These are phyloP conservation scores for Sceloporus tristichus DNA, from an alignment of 2,113 vertebrate species.

Conservation along the genomic window DNA sequence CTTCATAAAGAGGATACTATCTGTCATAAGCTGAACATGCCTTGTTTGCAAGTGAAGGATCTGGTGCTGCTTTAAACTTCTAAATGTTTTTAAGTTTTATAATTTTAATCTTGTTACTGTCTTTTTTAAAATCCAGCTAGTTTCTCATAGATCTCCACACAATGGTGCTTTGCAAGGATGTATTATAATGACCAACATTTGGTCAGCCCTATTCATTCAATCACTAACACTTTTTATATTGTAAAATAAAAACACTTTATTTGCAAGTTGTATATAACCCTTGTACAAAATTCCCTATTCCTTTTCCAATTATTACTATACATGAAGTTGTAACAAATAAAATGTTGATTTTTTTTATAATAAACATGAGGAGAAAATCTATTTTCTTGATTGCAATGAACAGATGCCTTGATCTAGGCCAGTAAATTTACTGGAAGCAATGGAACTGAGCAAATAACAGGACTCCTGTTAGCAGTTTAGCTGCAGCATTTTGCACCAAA, in stretches of 20 bases:
- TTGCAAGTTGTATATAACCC: conserved; percentile 88
- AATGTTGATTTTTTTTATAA: conserved; percentile 91
- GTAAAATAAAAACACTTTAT: conserved; percentile 89
- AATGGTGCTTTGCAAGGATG: conserved; percentile 89
- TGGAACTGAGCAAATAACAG: background rate
- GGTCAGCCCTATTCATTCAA: conserved; percentile 83
- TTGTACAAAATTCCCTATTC: conserved; percentile 82
- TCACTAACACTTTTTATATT: conserved; percentile 78
- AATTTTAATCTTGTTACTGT: conserved; percentile 78
- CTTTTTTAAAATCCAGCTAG: conserved; percentile 73
- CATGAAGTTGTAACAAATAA: conserved; percentile 93
- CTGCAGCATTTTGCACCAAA: no score
- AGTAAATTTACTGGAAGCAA: background rate
- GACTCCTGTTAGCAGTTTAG: no score
- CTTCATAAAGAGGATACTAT: conserved; percentile 63
- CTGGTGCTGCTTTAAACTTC: conserved; percentile 81
- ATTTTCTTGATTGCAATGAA: background rate
- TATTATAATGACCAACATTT: conserved; percentile 93
- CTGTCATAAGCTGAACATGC: conserved; percentile 69
- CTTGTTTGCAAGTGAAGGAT: conserved; percentile 84
- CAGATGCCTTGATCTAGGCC: background rate
- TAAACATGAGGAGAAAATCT: conserved; percentile 88
- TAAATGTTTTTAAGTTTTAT: conserved; percentile 67
- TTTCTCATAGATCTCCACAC: conserved; percentile 77
- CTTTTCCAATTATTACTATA: conserved; percentile 88